These are phyloP conservation scores for Endotricha flammealis DNA, from an alignment of 2,888 invertebrate species.

Conservation along the genomic window DNA sequence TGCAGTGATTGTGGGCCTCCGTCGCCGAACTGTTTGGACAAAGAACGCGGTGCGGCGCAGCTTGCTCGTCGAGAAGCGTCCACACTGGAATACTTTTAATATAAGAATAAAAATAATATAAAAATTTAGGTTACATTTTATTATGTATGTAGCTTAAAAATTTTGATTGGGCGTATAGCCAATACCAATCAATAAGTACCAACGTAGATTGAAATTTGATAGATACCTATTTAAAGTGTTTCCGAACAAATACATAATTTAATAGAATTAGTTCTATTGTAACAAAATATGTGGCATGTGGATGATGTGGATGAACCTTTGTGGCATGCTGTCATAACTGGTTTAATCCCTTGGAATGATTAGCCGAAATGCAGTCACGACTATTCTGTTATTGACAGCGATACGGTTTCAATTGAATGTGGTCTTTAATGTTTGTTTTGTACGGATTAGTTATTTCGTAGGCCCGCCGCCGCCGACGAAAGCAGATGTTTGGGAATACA, in stretches of 20 bases:
- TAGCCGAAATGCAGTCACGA: conserved; percentile 48
- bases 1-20: conserved; percentile 35
- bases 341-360: conserved; percentile 43
- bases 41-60: background rate
- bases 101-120: too few species aligned
- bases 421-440: conserved; percentile 20
- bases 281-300: too few species aligned
- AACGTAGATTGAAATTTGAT: too few species aligned
- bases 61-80: too few species aligned
- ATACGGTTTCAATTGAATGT: conserved; percentile 23
- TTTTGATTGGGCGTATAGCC: too few species aligned
- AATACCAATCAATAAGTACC: too few species aligned
- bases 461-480: background rate
- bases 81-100: too few species aligned
- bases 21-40: background rate
- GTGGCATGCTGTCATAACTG: conserved; percentile 19
- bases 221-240: too few species aligned
- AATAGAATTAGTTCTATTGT: too few species aligned
- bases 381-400: conserved; percentile 34
- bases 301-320: background rate
- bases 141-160: too few species aligned
- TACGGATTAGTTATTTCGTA: conserved; percentile 4
- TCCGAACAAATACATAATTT: too few species aligned
- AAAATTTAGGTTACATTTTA: too few species aligned
- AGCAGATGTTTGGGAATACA: conserved; percentile 2